Conservation (phyloP, 2,113 vertebrate species). For the Charadrius vociferus region DNA sequence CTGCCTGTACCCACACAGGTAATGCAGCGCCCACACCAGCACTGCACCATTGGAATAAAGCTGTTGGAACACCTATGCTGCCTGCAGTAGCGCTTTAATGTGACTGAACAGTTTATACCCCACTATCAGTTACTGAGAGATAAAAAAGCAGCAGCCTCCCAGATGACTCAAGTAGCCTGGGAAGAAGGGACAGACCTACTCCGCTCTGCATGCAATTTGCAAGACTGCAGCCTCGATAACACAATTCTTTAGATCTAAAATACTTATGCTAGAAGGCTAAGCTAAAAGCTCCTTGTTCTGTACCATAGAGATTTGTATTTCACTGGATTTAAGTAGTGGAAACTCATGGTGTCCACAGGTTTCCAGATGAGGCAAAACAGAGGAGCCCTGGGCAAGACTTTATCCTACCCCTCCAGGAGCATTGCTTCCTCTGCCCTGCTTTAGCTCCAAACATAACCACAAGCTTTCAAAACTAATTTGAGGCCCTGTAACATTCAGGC, state of each 20-base stretch:
- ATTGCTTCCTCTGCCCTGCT: neutral
- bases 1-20: neutral
- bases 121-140: neutral
- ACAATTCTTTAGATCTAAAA: neutral
- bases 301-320: neutral
- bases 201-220: neutral
- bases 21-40: neutral
- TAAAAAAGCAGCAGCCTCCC: neutral
- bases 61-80: neutral
- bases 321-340: neutral
- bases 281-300: neutral
- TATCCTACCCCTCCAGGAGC: neutral
- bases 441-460: neutral
- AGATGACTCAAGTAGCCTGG: neutral
- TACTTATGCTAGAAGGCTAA: neutral
- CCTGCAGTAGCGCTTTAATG: neutral
- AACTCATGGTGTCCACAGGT: neutral
- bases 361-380: neutral
- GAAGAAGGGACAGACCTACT: neutral
- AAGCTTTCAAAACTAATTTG: neutral
- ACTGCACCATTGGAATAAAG: neutral
- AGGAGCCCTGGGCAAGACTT: neutral
- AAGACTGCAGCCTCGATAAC: neutral
- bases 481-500: neutral
- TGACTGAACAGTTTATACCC: neutral